Conservation (phyloP, 2,888 invertebrate genomes). For the Orthosia gracilis region DNA sequence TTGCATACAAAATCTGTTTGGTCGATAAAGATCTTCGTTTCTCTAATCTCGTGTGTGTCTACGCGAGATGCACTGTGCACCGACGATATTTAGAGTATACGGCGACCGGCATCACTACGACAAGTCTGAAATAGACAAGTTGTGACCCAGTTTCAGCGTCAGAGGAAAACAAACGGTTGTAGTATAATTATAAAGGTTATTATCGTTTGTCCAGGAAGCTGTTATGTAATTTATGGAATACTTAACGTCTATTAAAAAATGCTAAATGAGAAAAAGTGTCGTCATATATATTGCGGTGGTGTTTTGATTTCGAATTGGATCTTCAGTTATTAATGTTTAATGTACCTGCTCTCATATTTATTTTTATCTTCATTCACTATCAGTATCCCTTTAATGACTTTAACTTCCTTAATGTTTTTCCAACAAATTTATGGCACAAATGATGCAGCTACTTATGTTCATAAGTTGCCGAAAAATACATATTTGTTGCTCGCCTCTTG, state of each 20-base stretch:
- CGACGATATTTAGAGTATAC: constrained; percentile 84
- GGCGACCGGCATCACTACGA: constrained; percentile 80
- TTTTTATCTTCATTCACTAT: constrained; percentile 21
- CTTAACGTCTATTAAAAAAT: constrained; percentile 57
- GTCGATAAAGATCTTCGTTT: constrained; percentile 35
- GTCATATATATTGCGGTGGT: constrained; percentile 48
- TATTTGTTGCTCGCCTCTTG: background rate
- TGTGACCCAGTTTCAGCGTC: constrained; percentile 84
- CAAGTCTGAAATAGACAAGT: constrained; percentile 85
- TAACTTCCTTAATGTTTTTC: constrained; percentile 18
- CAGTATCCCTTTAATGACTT: background rate
- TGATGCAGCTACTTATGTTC: background rate
- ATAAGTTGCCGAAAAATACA: background rate
- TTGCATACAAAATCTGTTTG: background rate
- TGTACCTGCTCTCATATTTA: constrained; percentile 24
- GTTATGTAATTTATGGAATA: constrained; percentile 63
- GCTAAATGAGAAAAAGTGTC: constrained; percentile 51
- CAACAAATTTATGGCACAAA: background rate
- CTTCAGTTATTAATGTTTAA: constrained; percentile 32
- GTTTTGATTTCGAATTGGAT: constrained; percentile 44
- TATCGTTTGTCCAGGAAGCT: constrained; percentile 54
- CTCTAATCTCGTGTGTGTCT: constrained; percentile 53
- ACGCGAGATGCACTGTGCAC: constrained; percentile 85
- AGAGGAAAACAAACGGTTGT: constrained; percentile 69
- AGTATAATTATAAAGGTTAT: constrained; percentile 57